Conservation (phyloP, 2,113 vertebrate species). For the Ceyx cyanopectus region DNA sequence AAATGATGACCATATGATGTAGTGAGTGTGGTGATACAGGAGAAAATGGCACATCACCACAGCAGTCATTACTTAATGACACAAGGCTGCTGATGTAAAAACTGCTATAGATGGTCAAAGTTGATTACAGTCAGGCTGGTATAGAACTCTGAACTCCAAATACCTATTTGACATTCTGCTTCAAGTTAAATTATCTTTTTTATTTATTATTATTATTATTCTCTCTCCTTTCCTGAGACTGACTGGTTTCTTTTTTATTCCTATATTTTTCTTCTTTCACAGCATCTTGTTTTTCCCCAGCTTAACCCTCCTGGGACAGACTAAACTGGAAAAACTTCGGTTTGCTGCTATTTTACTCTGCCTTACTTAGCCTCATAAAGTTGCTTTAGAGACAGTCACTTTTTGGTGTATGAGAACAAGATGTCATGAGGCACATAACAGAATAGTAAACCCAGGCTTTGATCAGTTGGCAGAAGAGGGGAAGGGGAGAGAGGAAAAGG, state of each 20-base stretch:
- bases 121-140: background rate
- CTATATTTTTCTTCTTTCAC: background rate
- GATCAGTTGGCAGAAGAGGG: background rate
- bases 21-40: background rate
- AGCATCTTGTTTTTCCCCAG: background rate
- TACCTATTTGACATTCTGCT: background rate
- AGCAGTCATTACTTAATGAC: slow-evolving; percentile 47
- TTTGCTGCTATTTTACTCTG: slow-evolving; percentile 5
- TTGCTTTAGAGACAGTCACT: background rate
- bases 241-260: background rate
- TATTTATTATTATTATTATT: background rate
- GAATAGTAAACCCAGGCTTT: slow-evolving; percentile 1
- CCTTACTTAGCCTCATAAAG: background rate
- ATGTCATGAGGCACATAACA: background rate
- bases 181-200: background rate
- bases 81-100: slow-evolving; percentile 19
- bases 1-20: background rate
- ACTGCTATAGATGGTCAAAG: background rate
- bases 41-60: background rate
- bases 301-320: slow-evolving; percentile 1
- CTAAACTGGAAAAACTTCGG: background rate
- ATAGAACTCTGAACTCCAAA: background rate
- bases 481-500: background rate
- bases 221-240: background rate
- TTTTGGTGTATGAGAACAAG: background rate